A percentile compares a stretch with the other conserved stretches of the same genome.
Conservation (phyloP, 2,113 vertebrate genomes). For the Synchiropus splendidus region DNA sequence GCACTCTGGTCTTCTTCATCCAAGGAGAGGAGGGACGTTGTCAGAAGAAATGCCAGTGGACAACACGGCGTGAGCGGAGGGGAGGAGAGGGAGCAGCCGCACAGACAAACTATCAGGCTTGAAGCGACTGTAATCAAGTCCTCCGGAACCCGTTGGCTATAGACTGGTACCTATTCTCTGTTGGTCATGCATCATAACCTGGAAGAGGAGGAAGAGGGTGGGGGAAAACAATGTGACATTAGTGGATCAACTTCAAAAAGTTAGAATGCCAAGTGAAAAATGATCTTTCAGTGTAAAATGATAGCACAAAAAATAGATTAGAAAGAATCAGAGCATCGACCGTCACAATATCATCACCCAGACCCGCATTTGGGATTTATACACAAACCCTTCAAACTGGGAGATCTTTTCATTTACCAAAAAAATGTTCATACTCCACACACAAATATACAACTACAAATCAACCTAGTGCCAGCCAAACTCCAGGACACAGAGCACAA, state of each 20-base stretch:
- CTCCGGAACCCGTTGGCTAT: constrained; percentile 85
- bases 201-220: constrained; percentile 24
- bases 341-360: no score
- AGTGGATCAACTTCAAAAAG: neutral
- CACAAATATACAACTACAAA: no score
- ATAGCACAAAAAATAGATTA: no score
- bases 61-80: constrained; percentile 41
- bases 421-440: no score
- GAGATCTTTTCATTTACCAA: no score
- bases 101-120: constrained; percentile 89
- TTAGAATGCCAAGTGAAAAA: no score
- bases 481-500: no score
- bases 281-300: no score
- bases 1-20: constrained; percentile 51
- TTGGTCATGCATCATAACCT: constrained; percentile 91
- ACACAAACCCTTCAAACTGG: no score
- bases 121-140: constrained; percentile 93
- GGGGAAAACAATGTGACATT: constrained; percentile 1
- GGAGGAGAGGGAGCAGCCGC: constrained; percentile 64
- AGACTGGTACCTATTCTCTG: constrained; percentile 92
- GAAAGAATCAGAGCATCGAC: no score
- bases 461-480: no score
- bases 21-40: constrained; percentile 40
- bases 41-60: constrained; percentile 66
- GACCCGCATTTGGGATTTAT: no score